Base-by-base conservation (phyloP, 2,797 vertebrate genomes). In the Phrynocephalus forsythii region DNA sequence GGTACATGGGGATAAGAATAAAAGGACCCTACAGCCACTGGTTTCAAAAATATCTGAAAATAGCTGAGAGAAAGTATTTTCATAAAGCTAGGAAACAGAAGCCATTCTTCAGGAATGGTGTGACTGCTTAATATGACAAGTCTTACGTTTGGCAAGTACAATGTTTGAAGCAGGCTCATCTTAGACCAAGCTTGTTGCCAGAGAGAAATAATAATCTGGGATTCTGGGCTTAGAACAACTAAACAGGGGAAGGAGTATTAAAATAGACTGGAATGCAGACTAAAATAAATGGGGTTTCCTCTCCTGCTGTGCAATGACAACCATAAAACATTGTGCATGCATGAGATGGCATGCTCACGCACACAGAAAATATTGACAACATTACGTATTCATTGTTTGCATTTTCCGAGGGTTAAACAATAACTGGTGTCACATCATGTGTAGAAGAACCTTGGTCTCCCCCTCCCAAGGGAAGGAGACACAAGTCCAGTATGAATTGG, bases 51-150 rank as follows among this genome's bases (percentile, higher is more conserved):
- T 38, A 85, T 30, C 85, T 95, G 94, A 95, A 92, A 33, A 76
- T 26, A 88, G 88, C 89, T 80, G 88, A 86, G 93, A 33, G 93
- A 33, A 30, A 60, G 30, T 85, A 89, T 96, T 95, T 95, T 95
- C 89, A 91, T 87, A 93, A 24, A 68, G 84, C 52, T n/a, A 88
- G 86, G 87, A 94, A 95, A 93, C 80, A 90, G 1, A 91, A 90
- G 60, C 8, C 4, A 83, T 79, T 0, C 0, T 79, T 93, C 72
- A 88, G 93, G 91, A 91, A 89, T 76, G 82, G 83, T 44, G 68
- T 87, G 30, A 28, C 76, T 93, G 67, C 85, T 91, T 87, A 83
- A 92, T 87, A 83, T 79, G 82, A 94, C 93, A 91, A 86, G 83
- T 72, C 91, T 88, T 85, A 89, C 82, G 88, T 77, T 93, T 90